These are phyloP conservation scores for Gallirallus australis DNA, from an alignment of 2,797 vertebrate species.

Conservation along the genomic window DNA sequence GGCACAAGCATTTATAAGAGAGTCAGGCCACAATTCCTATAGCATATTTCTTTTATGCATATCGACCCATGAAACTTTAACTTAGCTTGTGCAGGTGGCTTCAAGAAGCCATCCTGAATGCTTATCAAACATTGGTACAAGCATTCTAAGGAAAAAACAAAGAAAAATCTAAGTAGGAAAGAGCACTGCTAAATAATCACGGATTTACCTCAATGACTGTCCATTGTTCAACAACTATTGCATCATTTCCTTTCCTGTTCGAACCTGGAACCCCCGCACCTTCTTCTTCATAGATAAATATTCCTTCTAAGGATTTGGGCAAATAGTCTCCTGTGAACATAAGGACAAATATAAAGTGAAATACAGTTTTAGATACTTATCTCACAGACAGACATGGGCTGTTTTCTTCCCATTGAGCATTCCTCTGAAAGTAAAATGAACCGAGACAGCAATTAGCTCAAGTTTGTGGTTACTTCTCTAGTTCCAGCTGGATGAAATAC, in stretches of 20 bases:
- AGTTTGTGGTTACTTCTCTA: neutral
- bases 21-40: neutral
- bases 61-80: neutral
- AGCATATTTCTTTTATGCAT: neutral
- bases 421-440: neutral
- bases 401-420: neutral
- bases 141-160: neutral
- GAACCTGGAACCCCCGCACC: slow-evolving; percentile 79
- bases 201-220: slow-evolving; percentile 92
- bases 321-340: slow-evolving; percentile 87
- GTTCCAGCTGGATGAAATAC: neutral
- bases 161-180: slow-evolving; percentile 10
- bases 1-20: neutral
- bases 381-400: neutral
- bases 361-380: neutral
- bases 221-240: slow-evolving; percentile 98
- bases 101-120: neutral
- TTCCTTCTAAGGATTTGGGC: slow-evolving; percentile 91
- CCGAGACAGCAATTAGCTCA: neutral
- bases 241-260: slow-evolving; percentile 87
- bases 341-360: neutral
- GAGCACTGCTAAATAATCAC: neutral
- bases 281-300: slow-evolving; percentile 95
- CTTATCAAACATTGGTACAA: neutral
- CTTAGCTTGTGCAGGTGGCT: neutral